Evolutionary conservation across 2,888 invertebrate genomes (phyloP).

Genomic region (Eilema griseolum): DNA sequence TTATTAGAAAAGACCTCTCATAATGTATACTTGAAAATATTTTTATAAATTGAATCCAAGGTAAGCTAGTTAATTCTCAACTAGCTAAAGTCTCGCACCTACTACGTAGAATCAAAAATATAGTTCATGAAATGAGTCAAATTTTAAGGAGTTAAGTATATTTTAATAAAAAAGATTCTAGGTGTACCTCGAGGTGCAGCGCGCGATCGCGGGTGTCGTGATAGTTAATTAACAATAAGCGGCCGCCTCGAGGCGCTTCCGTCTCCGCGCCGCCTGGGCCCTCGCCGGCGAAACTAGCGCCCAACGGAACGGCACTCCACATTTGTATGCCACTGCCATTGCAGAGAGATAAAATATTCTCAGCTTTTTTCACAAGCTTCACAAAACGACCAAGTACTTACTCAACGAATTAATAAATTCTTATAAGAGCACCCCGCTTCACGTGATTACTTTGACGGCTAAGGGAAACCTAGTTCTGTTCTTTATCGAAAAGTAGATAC

Average conservation of each 20-base stretch:
- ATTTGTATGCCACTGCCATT: background rate
- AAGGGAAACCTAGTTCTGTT: no score
- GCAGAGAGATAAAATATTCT: background rate
- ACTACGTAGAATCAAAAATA: no score
- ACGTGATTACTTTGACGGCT: background rate
- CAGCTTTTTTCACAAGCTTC: background rate
- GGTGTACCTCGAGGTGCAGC: background rate
- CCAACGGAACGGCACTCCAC: constrained; percentile 4
- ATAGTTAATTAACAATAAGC: constrained; percentile 77
- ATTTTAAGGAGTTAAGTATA: no score
- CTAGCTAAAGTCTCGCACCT: no score
- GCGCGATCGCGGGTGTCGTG: constrained; percentile 46
- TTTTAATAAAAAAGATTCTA: background rate
- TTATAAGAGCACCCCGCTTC: background rate
- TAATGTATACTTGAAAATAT: no score
- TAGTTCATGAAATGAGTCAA: no score
- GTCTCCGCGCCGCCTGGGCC: constrained; percentile 26
- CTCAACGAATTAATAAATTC: background rate
- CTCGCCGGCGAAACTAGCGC: background rate
- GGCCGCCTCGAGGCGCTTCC: constrained; percentile 55
- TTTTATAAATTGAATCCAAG: no score
- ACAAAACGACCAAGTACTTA: background rate
- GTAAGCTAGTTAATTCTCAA: no score
- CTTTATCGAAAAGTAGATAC: no score
- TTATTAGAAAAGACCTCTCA: no score